Evolutionary conservation across 2,888 invertebrate species (phyloP).

Genomic region (Mythimna loreyi): DNA sequence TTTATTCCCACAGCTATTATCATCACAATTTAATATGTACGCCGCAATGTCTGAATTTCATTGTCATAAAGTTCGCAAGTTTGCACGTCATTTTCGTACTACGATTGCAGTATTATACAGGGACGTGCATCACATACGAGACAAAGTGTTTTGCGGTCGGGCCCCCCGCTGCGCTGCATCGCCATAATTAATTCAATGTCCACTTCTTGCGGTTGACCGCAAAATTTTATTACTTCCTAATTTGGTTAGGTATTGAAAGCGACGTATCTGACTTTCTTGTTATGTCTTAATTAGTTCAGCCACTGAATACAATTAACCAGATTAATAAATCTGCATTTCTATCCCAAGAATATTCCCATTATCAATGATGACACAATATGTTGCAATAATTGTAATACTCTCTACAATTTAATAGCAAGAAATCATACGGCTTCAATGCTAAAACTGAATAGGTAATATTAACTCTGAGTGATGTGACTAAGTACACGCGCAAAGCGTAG

Average conservation of each 20-base stretch:
- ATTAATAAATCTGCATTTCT: not conserved
- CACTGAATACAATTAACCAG: conserved; percentile 12
- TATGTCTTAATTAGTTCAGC: conserved; percentile 63
- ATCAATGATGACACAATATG: conserved; percentile 36
- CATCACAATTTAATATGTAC: conserved; percentile 52
- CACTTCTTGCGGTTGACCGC: conserved; percentile 75
- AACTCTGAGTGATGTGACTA: conserved; percentile 33
- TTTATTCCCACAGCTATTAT: conserved; percentile 57
- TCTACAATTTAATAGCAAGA: conserved; percentile 20
- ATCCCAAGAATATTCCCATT: conserved; percentile 29
- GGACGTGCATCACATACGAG: conserved; percentile 71
- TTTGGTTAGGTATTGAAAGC: conserved; percentile 69
- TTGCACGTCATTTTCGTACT: conserved; percentile 67
- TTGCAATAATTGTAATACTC: conserved; percentile 6
- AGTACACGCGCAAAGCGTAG: conserved; percentile 42
- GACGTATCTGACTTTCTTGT: conserved; percentile 40
- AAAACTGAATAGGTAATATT: conserved; percentile 35
- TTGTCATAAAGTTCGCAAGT: conserved; percentile 67
- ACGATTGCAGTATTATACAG: conserved; percentile 69
- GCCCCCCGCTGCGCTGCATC: conserved; percentile 64
- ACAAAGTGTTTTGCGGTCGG: conserved; percentile 71
- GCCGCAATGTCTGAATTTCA: conserved; percentile 59
- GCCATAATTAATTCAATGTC: conserved; percentile 78
- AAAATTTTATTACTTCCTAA: conserved; percentile 73
- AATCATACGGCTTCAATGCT: conserved; percentile 19